A percentile compares a stretch with the other conserved stretches of the same genome.
phyloP scores from a whole-genome alignment of 2,113 vertebrate species.

The Sakesphorus luctuosus region DNA sequence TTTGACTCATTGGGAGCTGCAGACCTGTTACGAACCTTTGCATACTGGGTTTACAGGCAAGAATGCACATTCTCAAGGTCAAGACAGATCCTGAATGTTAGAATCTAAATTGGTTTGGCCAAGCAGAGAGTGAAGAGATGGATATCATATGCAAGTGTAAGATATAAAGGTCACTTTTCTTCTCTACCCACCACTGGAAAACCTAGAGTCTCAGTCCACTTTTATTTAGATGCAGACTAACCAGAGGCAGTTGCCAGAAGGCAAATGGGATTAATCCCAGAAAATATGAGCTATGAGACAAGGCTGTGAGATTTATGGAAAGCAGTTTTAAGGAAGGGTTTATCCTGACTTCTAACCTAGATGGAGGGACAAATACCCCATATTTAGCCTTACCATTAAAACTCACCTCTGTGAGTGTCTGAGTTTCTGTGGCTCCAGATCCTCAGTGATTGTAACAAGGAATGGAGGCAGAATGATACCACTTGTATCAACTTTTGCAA shows the following conservation, averaged over 20 bases:
- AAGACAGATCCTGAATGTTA: neutral
- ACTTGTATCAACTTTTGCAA: neutral
- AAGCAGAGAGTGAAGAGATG: neutral
- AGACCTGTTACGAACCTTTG: neutral
- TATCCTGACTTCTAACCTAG: neutral
- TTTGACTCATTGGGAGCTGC: neutral
- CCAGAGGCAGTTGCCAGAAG: neutral
- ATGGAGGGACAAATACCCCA: neutral
- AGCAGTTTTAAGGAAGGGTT: neutral
- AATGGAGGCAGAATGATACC: neutral
- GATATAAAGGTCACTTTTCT: neutral
- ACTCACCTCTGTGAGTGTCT: neutral
- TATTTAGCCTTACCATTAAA: neutral
- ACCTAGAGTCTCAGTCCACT: neutral
- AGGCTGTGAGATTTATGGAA: neutral
- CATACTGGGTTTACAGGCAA: neutral
- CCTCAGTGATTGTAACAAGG: neutral
- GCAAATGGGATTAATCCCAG: neutral
- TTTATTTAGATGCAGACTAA: neutral
- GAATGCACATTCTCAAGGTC: neutral
- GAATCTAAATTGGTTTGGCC: neutral
- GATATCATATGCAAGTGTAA: neutral
- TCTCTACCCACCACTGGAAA: neutral
- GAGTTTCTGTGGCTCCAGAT: neutral
- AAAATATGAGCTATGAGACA: neutral